Evolutionary conservation across 2,113 vertebrate genomes (phyloP).

Genomic region (Anoplopoma fimbria): DNA sequence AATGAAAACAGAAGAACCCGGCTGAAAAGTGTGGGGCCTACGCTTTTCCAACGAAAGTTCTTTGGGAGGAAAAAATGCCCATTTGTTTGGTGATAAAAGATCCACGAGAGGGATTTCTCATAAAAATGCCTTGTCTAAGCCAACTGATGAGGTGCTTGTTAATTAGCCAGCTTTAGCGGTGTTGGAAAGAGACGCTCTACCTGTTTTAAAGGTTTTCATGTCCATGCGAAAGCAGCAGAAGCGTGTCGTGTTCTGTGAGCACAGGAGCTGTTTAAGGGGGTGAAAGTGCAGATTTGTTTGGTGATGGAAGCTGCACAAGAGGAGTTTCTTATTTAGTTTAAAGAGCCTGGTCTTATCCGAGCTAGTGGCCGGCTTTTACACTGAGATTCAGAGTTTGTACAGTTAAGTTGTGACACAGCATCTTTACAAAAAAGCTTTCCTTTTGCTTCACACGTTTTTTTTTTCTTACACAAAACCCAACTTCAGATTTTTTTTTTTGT

Average conservation of each 20-base stretch:
- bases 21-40: not conserved
- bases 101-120: not conserved
- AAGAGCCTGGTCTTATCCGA: not conserved
- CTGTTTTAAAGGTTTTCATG: not conserved
- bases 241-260: not conserved
- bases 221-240: conserved; percentile 1
- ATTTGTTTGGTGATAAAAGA: not conserved
- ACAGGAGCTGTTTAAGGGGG: not conserved
- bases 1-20: not conserved
- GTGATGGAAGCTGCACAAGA: not conserved
- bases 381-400: conserved; percentile 25
- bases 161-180: not conserved
- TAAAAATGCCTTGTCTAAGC: not conserved
- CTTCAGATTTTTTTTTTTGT: not conserved
- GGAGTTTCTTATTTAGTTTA: not conserved
- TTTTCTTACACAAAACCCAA: not conserved
- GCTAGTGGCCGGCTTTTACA: conserved; percentile 21
- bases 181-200: not conserved
- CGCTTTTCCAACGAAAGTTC: not conserved
- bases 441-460: conserved; percentile 4
- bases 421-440: conserved; percentile 30
- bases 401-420: conserved; percentile 23
- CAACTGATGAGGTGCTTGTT: not conserved
- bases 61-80: not conserved
- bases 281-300: not conserved